Base-by-base conservation (phyloP, 2,113 vertebrate genomes). In the Aplodontia rufa region DNA sequence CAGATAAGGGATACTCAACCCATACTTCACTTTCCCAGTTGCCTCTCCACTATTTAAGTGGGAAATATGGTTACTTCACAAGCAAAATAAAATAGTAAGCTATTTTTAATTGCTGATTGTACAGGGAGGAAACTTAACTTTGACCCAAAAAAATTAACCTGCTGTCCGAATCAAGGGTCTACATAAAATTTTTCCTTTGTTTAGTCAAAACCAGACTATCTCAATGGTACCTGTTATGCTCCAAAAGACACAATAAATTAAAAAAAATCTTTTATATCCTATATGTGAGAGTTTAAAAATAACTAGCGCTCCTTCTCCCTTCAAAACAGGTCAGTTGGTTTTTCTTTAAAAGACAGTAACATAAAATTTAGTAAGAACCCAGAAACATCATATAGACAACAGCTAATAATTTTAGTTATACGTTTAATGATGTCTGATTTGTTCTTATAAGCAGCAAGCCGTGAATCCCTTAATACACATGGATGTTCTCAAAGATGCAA, bases 381-480 rank as follows among this genome's bases (percentile, higher is more conserved):
- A 85, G 47, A 83, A 88, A 68, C 14, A 93, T 96, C 26, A 95
- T 94, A 81, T 53, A 62, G 95, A 69, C 20, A 35, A 82, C 55
- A 98, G 82, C 22, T 22, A 76, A n/a, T 93, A 88, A 87, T 62
- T 69, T 84, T 93, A 90, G 66, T 64, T 96, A 32, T 94, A 88
- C 86, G 69, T 97, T 96, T 87, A 97, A 94, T 87, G 94, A 90
- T 49, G 90, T 60, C 84, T 87, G 86, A 80, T 80, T 42, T 96
- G 75, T 51, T 83, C 42, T 97, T 53, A 13, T 90, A 90, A 80
- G 90, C n/a, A 82, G 79, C n/a, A 80, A 95, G 93, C 55, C 47
- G 45, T 14, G 9, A 87, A 64, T 9, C 40, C 30, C 75, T 55
- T n/a, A 90, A 94, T 42, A 97, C 82, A 96, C 96, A 94, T 64